phyloP scores from a whole-genome alignment of 2,888 invertebrate genomes.

The Macaria notata region DNA sequence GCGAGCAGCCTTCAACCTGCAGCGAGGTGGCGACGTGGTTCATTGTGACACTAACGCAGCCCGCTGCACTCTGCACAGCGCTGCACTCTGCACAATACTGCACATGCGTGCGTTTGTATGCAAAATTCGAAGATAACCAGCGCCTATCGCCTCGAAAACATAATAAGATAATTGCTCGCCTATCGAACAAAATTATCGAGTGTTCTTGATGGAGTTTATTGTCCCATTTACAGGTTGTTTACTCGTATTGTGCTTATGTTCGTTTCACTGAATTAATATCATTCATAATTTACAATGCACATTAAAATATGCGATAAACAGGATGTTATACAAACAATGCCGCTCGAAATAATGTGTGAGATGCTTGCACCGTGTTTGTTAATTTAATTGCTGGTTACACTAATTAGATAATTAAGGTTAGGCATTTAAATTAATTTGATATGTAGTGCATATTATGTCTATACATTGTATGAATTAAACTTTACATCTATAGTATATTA shows the following conservation, averaged over 20 bases:
- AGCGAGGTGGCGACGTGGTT: slow-evolving; percentile 38
- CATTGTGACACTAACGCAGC: slow-evolving; percentile 31
- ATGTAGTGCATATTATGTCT: too few species aligned
- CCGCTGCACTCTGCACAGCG: slow-evolving; percentile 18
- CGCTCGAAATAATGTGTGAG: slow-evolving; percentile 20
- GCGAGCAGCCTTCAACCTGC: slow-evolving; percentile 36
- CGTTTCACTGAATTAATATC: slow-evolving; percentile 50
- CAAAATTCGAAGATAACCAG: slow-evolving; percentile 54
- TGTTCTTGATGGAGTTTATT: slow-evolving; percentile 76
- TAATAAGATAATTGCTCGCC: slow-evolving; percentile 68
- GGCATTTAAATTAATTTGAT: too few species aligned
- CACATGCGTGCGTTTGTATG: slow-evolving; percentile 50
- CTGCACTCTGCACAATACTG: slow-evolving; percentile 29
- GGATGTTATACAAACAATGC: slow-evolving; percentile 30
- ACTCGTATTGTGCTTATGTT: slow-evolving; percentile 51
- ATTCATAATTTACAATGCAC: slow-evolving; percentile 43
- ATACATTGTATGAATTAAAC: too few species aligned
- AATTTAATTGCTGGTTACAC: slow-evolving; percentile 1
- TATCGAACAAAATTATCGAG: slow-evolving; percentile 61
- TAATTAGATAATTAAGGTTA: background rate
- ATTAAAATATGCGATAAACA: slow-evolving; percentile 35
- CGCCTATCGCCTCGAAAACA: slow-evolving; percentile 56
- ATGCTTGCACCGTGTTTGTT: slow-evolving; percentile 15
- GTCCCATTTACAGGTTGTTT: slow-evolving; percentile 74
- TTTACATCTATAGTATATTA: too few species aligned